Conservation (phyloP, 2,113 vertebrate species). For the Perca fluviatilis region DNA sequence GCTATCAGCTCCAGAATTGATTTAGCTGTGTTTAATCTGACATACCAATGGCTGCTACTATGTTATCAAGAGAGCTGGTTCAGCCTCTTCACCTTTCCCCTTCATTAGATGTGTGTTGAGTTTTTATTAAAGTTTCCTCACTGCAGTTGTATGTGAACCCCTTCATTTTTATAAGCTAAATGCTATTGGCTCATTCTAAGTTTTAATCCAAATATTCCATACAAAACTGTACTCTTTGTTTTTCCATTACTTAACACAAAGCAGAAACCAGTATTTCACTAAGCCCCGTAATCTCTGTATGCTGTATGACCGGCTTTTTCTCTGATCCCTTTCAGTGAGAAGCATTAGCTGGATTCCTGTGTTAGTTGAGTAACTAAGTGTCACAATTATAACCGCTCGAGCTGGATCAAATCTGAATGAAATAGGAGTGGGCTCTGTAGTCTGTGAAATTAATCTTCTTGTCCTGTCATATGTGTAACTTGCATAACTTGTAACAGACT, state of each 20-base stretch:
- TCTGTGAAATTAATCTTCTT: too few relatives aligned
- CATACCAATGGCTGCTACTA: neutral
- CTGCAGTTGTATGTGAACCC: neutral
- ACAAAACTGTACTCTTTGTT: slow-evolving; percentile 47
- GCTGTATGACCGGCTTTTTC: slow-evolving; percentile 37
- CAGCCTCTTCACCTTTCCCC: neutral
- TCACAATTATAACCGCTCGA: neutral
- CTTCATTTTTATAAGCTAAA: neutral
- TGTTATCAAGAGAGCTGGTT: slow-evolving; percentile 2
- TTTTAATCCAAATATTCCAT: slow-evolving; percentile 1
- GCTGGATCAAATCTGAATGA: slow-evolving; percentile 10
- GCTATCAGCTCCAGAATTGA: slow-evolving; percentile 20
- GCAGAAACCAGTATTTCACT: slow-evolving; percentile 32
- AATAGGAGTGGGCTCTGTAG: neutral
- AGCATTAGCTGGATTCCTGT: neutral
- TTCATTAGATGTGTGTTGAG: neutral
- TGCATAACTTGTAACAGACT: too few relatives aligned
- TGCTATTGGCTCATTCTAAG: neutral
- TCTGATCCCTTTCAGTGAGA: slow-evolving; percentile 25
- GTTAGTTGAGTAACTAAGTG: slow-evolving; percentile 18
- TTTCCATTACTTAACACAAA: slow-evolving; percentile 25
- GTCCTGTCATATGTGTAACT: neutral
- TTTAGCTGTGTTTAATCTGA: slow-evolving; percentile 27
- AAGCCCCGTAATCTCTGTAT: slow-evolving; percentile 16
- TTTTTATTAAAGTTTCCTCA: neutral